A percentile compares a stretch with the other conserved stretches of the same genome.
These are phyloP conservation scores for Semicossyphus pulcher DNA, from an alignment of 2,113 vertebrate genomes.

Conservation along the genomic window DNA sequence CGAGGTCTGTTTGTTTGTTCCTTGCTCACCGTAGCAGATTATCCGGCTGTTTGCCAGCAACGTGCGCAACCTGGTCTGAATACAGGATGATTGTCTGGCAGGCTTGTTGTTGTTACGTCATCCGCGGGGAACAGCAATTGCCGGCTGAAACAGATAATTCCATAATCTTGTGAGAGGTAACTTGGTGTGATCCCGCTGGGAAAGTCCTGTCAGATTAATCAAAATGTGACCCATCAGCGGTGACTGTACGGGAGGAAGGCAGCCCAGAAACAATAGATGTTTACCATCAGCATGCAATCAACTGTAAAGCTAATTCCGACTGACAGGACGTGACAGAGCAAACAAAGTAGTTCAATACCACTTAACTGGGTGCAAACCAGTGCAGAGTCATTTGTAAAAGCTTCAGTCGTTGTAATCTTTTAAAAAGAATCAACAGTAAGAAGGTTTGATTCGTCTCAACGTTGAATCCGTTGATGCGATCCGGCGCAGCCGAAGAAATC, in stretches of 20 bases:
- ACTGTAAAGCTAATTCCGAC: conserved; percentile 45
- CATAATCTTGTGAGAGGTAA: conserved; percentile 61
- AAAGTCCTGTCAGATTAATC: conserved; percentile 67
- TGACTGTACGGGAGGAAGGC: conserved; percentile 32
- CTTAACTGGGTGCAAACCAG: conserved; percentile 42
- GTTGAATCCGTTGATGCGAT: conserved; percentile 56
- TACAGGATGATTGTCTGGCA: conserved; percentile 46
- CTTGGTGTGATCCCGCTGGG: conserved; percentile 40
- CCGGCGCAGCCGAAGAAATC: conserved; percentile 39
- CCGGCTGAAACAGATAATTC: conserved; percentile 62
- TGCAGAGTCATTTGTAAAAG: conserved; percentile 62
- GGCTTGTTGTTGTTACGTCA: conserved; percentile 18
- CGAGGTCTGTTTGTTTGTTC: conserved; percentile 51
- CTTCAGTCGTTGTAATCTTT: conserved; percentile 60
- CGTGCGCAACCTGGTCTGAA: conserved; percentile 50
- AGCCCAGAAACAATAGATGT: conserved; percentile 55
- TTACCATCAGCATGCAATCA: conserved; percentile 59
- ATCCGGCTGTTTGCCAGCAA: conserved; percentile 47
- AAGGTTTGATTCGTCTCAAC: conserved; percentile 55
- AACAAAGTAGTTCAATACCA: conserved; percentile 69
- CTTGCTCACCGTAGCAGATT: conserved; percentile 42
- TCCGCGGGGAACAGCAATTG: conserved; percentile 65
- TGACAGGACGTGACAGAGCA: conserved; percentile 67
- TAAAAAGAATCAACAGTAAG: conserved; percentile 59
- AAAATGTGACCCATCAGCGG: conserved; percentile 45